phyloP scores from a whole-genome alignment of 2,888 invertebrate species.

The Malacosoma neustria region DNA sequence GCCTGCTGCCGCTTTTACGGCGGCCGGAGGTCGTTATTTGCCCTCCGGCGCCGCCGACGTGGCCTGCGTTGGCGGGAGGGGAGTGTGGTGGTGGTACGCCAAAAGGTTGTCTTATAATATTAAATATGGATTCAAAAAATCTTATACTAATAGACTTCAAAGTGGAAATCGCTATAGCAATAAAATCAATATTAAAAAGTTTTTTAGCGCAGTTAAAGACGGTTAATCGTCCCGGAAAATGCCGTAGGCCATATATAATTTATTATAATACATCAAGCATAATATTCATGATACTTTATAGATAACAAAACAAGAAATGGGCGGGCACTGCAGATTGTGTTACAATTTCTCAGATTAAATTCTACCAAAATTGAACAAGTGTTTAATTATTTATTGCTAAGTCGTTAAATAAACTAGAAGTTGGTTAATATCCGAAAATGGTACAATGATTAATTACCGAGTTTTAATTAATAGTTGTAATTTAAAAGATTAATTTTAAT shows the following conservation, averaged over 20 bases:
- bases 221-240: not conserved
- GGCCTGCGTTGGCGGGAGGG: too few relatives aligned
- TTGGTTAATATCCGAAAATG: not conserved
- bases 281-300: not conserved
- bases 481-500: too few relatives aligned
- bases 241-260: not conserved
- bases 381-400: not conserved
- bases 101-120: too few relatives aligned
- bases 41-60: too few relatives aligned
- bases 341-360: not conserved
- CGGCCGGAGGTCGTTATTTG: too few relatives aligned
- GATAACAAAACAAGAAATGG: conserved; percentile 2
- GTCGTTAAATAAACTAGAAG: not conserved
- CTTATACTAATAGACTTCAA: too few relatives aligned
- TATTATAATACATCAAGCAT: not conserved
- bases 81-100: too few relatives aligned
- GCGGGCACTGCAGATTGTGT: not conserved
- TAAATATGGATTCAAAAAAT: too few relatives aligned
- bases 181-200: too few relatives aligned
- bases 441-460: not conserved
- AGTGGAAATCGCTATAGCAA: too few relatives aligned
- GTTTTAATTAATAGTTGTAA: not conserved
- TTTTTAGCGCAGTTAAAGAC: too few relatives aligned
- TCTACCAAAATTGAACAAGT: not conserved
- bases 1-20: too few relatives aligned